Evolutionary conservation across 2,797 vertebrate genomes (phyloP), one percentile per base, ranked within the genome.

Genomic region (Urocyon cinereoargenteus): DNA sequence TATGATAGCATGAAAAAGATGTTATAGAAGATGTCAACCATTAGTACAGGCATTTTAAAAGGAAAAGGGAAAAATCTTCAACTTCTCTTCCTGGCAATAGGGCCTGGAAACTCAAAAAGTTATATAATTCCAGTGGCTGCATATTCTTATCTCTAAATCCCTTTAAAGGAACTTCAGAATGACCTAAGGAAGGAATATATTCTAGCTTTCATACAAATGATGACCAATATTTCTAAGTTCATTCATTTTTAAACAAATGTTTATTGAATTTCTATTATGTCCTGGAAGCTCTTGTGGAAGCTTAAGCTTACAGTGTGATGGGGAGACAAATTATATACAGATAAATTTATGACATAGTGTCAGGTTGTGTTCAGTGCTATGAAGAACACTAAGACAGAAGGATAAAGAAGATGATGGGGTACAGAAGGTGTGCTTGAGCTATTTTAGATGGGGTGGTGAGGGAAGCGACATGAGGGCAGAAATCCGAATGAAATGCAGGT

Each of bases 1-100:
- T 93, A 95, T 16, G 77, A 94, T 19, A 90, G 78, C 59, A 75
- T 92, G 55, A 96, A 96, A 94, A 96, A 87, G 66, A 66, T 81
- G 21, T 82, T 55, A 78, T 6, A 34, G 68, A 93, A 64, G 90
- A 51, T 83, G 77, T 87, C 70, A 97, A 53, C 66, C 28, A 79
- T 72, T 34, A 78, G 49, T 62, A 22, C n/a, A 82, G 53, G 3
- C 16, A 72, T 94, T 96, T 85, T 85, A 59, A 93, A 97, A 90
- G 82, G 11, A 88, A 94, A 96, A 81, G 70, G 40, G 62, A 84
- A n/a, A 64, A 73, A 68, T 77, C 22, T 57, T 82, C 28, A 83
- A 87, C 18, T 82, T 96, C 40, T 66, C 31, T 78, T 40, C 36
- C 14, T n/a, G 81, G 55, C 21, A 94, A 40, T 11, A 68, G 72